Conservation (phyloP, 2,888 invertebrate species). For the Archips xylosteana region DNA sequence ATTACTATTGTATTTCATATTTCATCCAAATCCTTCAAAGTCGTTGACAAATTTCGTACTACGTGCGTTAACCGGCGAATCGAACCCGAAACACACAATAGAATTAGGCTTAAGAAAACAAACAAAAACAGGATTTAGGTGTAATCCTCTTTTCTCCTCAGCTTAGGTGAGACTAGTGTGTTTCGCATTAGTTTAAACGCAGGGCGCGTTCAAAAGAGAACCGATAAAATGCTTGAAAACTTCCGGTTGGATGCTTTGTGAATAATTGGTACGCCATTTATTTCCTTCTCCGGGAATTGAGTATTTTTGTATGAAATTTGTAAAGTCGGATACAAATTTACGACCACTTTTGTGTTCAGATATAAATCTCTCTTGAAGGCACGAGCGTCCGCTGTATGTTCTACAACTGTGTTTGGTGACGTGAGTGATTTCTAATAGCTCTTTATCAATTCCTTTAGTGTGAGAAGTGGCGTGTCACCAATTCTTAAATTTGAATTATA, state of each 20-base stretch:
- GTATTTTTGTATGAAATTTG: conserved; percentile 63
- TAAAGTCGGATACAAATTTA: conserved; percentile 76
- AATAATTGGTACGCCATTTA: conserved; percentile 81
- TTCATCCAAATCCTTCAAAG: background rate
- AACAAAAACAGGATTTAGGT: conserved; percentile 83
- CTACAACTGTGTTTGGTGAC: conserved; percentile 54
- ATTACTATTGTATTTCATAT: background rate
- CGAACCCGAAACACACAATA: conserved; percentile 60
- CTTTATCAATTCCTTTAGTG: conserved; percentile 51
- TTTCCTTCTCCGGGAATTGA: conserved; percentile 72
- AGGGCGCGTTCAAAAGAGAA: conserved; percentile 65
- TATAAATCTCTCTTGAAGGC: conserved; percentile 80
- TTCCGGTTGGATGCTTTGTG: conserved; percentile 77
- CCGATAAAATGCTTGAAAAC: conserved; percentile 77
- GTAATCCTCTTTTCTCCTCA: conserved; percentile 78
- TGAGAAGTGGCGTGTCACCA: conserved; percentile 66
- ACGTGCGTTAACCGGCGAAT: conserved; percentile 52
- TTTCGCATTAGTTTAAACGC: conserved; percentile 81
- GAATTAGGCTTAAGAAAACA: conserved; percentile 80
- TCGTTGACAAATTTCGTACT: conserved; percentile 2
- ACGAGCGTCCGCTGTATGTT: conserved; percentile 59
- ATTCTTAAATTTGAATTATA: conserved; percentile 47
- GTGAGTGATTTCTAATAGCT: conserved; percentile 69
- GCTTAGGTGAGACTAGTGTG: conserved; percentile 71
- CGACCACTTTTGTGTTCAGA: conserved; percentile 66